phyloP scores from a whole-genome alignment of 2,797 vertebrate genomes.

The Centroberyx gerrardi region DNA sequence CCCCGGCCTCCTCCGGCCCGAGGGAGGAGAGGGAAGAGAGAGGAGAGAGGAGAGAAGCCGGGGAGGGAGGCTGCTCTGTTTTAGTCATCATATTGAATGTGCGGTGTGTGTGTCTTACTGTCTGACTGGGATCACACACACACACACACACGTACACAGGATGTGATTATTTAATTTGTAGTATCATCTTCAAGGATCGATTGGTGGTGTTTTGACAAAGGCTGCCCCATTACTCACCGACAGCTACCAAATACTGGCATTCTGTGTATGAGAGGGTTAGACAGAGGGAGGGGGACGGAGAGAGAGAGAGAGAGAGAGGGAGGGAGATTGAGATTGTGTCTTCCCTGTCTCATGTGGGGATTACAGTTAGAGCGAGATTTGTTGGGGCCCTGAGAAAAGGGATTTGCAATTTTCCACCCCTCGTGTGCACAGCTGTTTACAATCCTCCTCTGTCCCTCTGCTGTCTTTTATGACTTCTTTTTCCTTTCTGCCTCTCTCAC shows the following conservation, averaged over 20 bases:
- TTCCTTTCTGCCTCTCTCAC: not conserved
- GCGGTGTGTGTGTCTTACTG: conserved; percentile 34
- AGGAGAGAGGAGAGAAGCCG: conserved; percentile 7
- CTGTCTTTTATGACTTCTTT: conserved; percentile 13
- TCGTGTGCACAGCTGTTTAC: conserved; percentile 72
- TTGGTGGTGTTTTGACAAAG: conserved; percentile 13
- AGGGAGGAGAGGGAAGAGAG: conserved; percentile 18
- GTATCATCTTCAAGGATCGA: conserved; percentile 12
- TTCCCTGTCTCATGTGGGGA: conserved; percentile 65
- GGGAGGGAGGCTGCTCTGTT: conserved; percentile 66
- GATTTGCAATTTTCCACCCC: conserved; percentile 78
- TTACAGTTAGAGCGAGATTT: conserved; percentile 72
- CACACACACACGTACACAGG: conserved; percentile 21
- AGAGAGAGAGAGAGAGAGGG: not conserved
- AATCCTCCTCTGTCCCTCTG: conserved; percentile 28
- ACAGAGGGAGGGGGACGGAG: not conserved
- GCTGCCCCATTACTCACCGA: not conserved
- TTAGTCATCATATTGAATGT: conserved; percentile 65
- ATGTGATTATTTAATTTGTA: conserved; percentile 32
- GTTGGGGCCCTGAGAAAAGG: conserved; percentile 69
- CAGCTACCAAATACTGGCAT: conserved; percentile 16
- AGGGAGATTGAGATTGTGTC: conserved; percentile 44
- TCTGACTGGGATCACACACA: conserved; percentile 32
- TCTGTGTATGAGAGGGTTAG: conserved; percentile 33
- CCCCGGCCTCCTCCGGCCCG: conserved; percentile 44